Conservation (phyloP, 2,113 vertebrate species). For the Murina feae region DNA sequence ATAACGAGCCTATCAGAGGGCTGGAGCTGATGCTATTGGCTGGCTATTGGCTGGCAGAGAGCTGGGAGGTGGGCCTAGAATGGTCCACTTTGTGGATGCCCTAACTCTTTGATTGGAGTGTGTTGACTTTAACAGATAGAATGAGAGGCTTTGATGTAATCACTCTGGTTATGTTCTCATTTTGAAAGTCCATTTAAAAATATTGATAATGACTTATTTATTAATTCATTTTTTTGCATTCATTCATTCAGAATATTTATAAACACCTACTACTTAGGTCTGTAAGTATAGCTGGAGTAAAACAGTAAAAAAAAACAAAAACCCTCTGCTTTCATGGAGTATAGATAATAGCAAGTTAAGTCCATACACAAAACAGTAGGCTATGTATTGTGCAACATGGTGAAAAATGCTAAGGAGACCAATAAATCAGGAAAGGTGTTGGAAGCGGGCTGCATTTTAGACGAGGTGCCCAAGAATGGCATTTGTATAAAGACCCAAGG, state of each 20-base stretch:
- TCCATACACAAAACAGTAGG: background rate
- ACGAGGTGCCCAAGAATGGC: too few relatives aligned
- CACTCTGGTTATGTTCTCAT: background rate
- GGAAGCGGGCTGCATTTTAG: background rate
- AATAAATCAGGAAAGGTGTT: background rate
- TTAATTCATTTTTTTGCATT: background rate
- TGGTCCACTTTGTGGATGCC: background rate
- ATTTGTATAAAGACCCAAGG: background rate
- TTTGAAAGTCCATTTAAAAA: conserved; percentile 1
- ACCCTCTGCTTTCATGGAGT: background rate
- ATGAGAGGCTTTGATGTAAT: background rate
- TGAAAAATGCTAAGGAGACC: background rate
- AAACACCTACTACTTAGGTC: background rate
- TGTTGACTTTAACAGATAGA: background rate
- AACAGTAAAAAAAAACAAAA: background rate
- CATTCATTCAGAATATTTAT: background rate
- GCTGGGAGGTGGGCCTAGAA: too few relatives aligned
- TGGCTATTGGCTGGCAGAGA: background rate
- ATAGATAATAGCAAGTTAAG: background rate
- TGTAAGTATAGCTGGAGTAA: background rate
- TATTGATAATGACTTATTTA: background rate
- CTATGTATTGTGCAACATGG: fast-evolving
- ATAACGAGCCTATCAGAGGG: background rate
- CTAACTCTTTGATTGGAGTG: background rate
- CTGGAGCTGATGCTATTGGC: background rate